phyloP scores from a whole-genome alignment of 2,888 invertebrate species.

The Leptinotarsa juncta region DNA sequence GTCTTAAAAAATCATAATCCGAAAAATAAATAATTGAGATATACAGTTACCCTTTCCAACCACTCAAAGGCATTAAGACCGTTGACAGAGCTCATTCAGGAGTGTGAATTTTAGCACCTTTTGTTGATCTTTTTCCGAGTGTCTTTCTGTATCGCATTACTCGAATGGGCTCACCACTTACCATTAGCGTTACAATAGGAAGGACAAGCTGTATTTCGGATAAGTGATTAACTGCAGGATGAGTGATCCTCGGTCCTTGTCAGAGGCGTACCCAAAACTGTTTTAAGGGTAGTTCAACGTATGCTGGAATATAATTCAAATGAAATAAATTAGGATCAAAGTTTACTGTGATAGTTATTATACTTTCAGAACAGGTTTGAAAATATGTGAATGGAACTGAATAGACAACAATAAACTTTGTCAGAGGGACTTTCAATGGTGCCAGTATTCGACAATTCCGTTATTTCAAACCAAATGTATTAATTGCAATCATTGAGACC shows the following conservation, averaged over 20 bases:
- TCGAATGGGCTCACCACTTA: slow-evolving; percentile 11
- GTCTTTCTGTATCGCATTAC: slow-evolving; percentile 5
- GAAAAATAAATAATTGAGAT: slow-evolving; percentile 9
- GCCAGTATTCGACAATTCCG: too few species aligned
- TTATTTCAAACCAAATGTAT: too few species aligned
- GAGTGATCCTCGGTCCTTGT: neutral
- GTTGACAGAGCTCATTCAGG: slow-evolving; percentile 7
- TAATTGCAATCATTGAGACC: too few species aligned
- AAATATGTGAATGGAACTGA: too few species aligned
- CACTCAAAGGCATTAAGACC: slow-evolving; percentile 3
- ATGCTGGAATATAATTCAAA: too few species aligned
- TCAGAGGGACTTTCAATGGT: too few species aligned
- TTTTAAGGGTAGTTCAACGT: neutral
- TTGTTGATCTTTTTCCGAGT: slow-evolving; percentile 12
- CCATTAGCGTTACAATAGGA: slow-evolving; percentile 5
- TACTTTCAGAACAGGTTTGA: too few species aligned
- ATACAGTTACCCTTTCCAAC: slow-evolving; percentile 1
- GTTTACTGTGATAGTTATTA: too few species aligned
- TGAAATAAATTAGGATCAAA: too few species aligned
- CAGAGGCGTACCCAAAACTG: neutral
- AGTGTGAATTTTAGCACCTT: slow-evolving; percentile 38
- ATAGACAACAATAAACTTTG: too few species aligned
- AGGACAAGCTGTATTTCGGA: slow-evolving; percentile 3
- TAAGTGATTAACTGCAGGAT: slow-evolving; percentile 13
- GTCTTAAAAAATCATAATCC: neutral